A percentile compares a stretch with the other conserved stretches of the same genome.
These are phyloP conservation scores for Sinohyriopsis cumingii DNA, from an alignment of 2,888 invertebrate species.

Conservation along the genomic window DNA sequence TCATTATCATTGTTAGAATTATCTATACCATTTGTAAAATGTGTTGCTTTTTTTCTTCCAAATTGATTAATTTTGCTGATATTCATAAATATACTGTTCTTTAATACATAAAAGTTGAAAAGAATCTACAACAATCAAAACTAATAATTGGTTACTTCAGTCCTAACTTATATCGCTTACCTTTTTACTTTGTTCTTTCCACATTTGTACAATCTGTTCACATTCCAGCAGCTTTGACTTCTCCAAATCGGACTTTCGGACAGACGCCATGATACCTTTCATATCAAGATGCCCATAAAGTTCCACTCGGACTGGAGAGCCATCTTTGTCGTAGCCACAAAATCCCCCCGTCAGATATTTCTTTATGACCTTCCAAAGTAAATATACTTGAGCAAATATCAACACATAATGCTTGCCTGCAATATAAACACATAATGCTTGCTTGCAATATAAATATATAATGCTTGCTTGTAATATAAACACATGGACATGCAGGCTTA, in stretches of 20 bases:
- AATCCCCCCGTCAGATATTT: constrained; percentile 69
- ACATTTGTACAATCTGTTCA: constrained; percentile 62
- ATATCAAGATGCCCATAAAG: constrained; percentile 69
- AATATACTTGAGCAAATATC: neutral
- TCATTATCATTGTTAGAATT: too few relatives aligned
- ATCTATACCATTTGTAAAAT: too few relatives aligned
- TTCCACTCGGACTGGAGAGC: constrained; percentile 66
- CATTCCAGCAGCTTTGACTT: constrained; percentile 67
- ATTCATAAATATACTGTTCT: too few relatives aligned
- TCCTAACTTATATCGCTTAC: constrained; percentile 28
- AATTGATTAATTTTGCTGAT: too few relatives aligned
- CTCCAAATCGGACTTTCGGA: constrained; percentile 65
- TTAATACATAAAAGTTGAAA: too few relatives aligned
- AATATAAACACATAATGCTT: neutral
- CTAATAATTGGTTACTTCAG: too few relatives aligned
- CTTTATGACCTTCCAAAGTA: constrained; percentile 56
- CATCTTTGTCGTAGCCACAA: constrained; percentile 67
- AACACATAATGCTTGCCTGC: neutral
- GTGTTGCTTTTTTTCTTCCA: too few relatives aligned
- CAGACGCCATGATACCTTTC: constrained; percentile 70
- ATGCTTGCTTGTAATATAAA: too few relatives aligned
- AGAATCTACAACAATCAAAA: too few relatives aligned
- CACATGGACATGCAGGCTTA: too few relatives aligned
- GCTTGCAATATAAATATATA: too few relatives aligned
- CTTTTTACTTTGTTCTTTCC: constrained; percentile 64